Evolutionary conservation across 2,113 vertebrate species (phyloP), one percentile per base, ranked within the genome.

Genomic region (Anseranas semipalmata): DNA sequence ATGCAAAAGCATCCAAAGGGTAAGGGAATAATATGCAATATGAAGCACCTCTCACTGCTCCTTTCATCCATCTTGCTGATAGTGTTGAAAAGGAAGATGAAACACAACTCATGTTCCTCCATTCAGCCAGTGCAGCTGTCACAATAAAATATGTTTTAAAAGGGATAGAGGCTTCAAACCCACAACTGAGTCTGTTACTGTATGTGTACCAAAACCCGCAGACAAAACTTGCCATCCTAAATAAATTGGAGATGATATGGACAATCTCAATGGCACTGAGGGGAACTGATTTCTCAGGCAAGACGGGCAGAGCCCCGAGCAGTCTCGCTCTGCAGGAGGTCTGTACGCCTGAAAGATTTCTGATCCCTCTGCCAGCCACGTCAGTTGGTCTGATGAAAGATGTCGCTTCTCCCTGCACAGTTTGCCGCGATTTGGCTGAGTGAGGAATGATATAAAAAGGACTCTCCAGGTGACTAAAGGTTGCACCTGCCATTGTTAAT

Each of bases 381-480:
- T 81, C 85, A 62, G 50, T 27, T 60, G 75, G 27, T 50, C 41
- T 68, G 76, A 58, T 46, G 25, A n/a, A 89, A 62, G 68, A 60
- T 16, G 17, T 39, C 6, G 0, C 62, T 43, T 59, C 30, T 83
- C 50, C 43, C 37, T 7, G n/a, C 0, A 0, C 13, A 11, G 18
- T 83, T 65, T 71, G 32, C 41, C 41, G 87, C 33, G 12, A 33
- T 24, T 87, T 45, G 63, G 63, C 73, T 76, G 68, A 55, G 20
- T 22, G 41, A 35, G 58, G 56, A 58, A 30, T 20, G 41, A 25
- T 15, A 25, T 20, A 24, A 74, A 59, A 71, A 93, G 70, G 45
- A 85, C 21, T 80, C 63, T 85, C 32, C 52, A 52, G 45, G 63
- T 35, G 58, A 35, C 45, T 33, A 21, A 75, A 84, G 32, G 63